A percentile compares a stretch with the other conserved stretches of the same genome.
phyloP scores from a whole-genome alignment of 2,888 invertebrate species.

The Chrysolina haemoptera region DNA sequence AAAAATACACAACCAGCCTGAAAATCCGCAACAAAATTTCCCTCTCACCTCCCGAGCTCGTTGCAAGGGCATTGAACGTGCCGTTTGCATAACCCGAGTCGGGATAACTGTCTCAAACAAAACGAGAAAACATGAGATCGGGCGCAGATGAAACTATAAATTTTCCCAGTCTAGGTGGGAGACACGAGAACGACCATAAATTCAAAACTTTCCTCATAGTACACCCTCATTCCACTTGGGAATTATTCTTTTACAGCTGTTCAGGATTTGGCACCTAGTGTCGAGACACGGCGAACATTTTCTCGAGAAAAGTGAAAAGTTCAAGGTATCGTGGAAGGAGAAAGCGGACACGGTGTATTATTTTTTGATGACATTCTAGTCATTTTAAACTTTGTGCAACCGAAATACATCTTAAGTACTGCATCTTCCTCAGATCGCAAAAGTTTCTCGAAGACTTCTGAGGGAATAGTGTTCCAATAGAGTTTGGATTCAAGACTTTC shows the following conservation, averaged over 20 bases:
- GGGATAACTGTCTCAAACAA: neutral
- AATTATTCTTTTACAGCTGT: constrained; percentile 5
- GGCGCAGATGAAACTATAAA: constrained; percentile 11
- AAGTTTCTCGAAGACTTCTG: no score
- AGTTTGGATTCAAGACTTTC: no score
- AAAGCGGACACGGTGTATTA: no score
- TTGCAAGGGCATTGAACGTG: no score
- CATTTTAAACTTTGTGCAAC: no score
- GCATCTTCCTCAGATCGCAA: no score
- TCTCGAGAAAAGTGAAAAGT: constrained; percentile 5
- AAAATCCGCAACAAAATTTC: neutral
- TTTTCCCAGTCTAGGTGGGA: neutral
- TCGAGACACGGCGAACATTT: neutral
- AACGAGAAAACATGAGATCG: constrained; percentile 1
- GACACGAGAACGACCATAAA: constrained; percentile 9
- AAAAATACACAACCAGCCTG: neutral
- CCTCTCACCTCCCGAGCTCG: neutral
- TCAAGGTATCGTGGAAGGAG: neutral
- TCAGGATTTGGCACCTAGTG: neutral
- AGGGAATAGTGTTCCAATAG: no score
- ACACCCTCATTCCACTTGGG: neutral
- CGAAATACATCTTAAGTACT: no score
- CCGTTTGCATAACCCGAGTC: neutral
- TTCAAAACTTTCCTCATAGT: constrained; percentile 1
- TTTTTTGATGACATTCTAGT: no score